Evolutionary conservation across 2,888 invertebrate genomes (phyloP).

Genomic region (Athalia circularis): DNA sequence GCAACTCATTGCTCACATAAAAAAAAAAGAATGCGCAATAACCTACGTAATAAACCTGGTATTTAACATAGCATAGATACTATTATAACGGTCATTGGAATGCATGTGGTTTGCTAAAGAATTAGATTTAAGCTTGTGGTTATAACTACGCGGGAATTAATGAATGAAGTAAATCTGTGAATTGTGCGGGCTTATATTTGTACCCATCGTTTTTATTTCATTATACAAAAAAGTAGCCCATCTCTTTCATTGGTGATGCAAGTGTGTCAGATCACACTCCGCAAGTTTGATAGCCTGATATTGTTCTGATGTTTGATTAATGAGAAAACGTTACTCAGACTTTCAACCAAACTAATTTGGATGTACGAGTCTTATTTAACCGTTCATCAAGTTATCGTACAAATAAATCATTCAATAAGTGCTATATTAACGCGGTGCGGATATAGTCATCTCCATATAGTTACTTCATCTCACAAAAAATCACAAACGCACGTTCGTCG

Average conservation of each 20-base stretch:
- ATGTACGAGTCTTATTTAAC: constrained; percentile 15
- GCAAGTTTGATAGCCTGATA: neutral
- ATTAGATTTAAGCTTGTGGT: constrained; percentile 36
- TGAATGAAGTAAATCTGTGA: constrained; percentile 30
- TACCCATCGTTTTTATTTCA: constrained; percentile 19
- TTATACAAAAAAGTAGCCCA: neutral
- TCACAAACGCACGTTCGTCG: neutral
- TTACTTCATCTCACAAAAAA: constrained; percentile 23
- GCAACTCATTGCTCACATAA: constrained; percentile 1
- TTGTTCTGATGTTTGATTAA: constrained; percentile 8
- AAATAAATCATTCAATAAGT: neutral
- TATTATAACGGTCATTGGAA: constrained; percentile 25
- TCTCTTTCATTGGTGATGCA: neutral
- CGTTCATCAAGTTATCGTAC: constrained; percentile 6
- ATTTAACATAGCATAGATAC: neutral
- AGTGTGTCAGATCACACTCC: neutral
- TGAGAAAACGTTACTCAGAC: neutral
- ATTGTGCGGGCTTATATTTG: constrained; percentile 25
- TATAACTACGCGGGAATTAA: constrained; percentile 15
- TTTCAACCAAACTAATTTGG: neutral
- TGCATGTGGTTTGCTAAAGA: constrained; percentile 39
- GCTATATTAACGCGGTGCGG: neutral
- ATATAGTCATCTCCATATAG: neutral
- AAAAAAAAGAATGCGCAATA: constrained; percentile 9
- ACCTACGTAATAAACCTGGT: constrained; percentile 11